Base-by-base conservation (phyloP, 2,113 vertebrate genomes). In the Platichthys flesus region DNA sequence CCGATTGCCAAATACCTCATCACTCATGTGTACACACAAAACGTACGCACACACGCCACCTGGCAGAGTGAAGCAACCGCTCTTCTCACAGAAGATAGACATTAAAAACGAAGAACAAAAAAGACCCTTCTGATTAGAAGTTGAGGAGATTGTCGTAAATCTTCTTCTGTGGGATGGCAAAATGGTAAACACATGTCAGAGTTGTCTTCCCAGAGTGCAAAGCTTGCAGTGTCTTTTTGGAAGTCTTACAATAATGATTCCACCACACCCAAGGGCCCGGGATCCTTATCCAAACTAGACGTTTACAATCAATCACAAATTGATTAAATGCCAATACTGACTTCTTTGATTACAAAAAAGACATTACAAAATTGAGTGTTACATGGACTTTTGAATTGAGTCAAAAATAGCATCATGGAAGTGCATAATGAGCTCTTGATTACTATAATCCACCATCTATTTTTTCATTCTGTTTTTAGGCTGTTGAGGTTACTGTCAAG, bases 101-200 rank as follows among this genome's bases (percentile, higher is more conserved):
- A 61, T 83, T 66, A 72, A 85, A 88, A 82, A 62, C 75, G 70
- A 74, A 73, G 31, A 88, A 84, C 61, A 86, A 83, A 85, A 89
- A 87, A 78, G 45, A 65, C 68, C 81, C 76, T 84, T 84, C 66
- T 92, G 90, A 91, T 92, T 88, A 89, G 69, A 89, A 89, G 82
- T 86, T 81, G 67, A 84, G 70, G 78, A 73, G 76, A 78, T 82
- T 79, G 82, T 83, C 64, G 62, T 88, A 89, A 89, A 91, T 90
- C 85, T 84, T 85, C 75, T 31, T 37, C 23, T 58, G 74, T 81
- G 76, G 82, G 86, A 91, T 84, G 82, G 45, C 2, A 73, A 91
- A 90, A 93, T 90, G 82, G 75, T 85, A 88, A 93, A 91, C 90
- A 91, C 79, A 84, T 92, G 90, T 89, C 87, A 80, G 54, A 71